Evolutionary conservation across 2,888 invertebrate genomes (phyloP), one percentile per base, ranked within the genome.

Genomic region (Baronia brevicornis): DNA sequence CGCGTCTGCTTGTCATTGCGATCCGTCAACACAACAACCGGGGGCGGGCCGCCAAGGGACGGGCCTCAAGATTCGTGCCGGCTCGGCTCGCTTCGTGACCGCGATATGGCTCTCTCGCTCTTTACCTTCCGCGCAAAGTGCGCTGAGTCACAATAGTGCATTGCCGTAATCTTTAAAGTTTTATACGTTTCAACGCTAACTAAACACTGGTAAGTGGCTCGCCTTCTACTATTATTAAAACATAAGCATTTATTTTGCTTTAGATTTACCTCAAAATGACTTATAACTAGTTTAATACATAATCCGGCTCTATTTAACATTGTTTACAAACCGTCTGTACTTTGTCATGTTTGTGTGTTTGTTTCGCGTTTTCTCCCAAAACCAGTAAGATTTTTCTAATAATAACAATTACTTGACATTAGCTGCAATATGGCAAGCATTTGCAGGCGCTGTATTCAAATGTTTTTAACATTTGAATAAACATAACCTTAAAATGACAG

Each of bases 91-190:
- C 61, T 63, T 71, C 80, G 73, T 7, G 14, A 2, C 3, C 26
- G 13, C 20, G n/a, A 5, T n/a, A 9, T 15, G 5, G 60, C 54
- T 43, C 55, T 52, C 51, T 47, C 55, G 53, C 66, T 60, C 51
- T 48, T n/a, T 54, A 20, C 44, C 39, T 41, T 46, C 36, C 36
- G 41, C 42, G 46, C 58, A 57, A 64, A 59, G 64, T 66, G 74
- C 72, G 52, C 67, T 73, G 82, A 77, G 80, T 72, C 65, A 79
- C 74, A 78, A 59, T 22, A 25, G 39, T 39, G 37, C 43, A 41
- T 28, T 50, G 41, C 36, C 31, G 28, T 36, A 38, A 31, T 40
- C 36, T 45, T 46, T 46, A 47, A 49, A 50, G 46, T 39, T 48
- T 53, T 55, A 48, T 47, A 41, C 18, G 32, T 25, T 33, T 30